Evolutionary conservation across 1,140 invertebrate genomes (phyloP).

Genomic region (Onthophagus taurus): DNA sequence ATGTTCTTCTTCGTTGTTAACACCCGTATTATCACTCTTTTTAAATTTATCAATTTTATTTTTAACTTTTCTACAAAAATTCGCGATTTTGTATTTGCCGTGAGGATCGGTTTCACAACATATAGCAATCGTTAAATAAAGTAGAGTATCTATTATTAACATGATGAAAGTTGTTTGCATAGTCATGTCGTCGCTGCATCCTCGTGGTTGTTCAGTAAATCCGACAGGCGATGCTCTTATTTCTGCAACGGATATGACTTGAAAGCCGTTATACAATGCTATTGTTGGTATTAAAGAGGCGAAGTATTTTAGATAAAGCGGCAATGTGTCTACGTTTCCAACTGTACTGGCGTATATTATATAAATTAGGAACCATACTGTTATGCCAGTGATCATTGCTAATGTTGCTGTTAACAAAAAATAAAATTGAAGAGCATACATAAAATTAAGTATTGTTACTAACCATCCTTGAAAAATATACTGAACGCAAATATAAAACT

Average conservation of each 20-base stretch:
- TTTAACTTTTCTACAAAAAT: too few species aligned
- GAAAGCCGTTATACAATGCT: slow-evolving; percentile 28
- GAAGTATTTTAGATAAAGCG: slow-evolving; percentile 13
- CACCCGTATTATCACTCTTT: background rate
- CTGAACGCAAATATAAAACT: slow-evolving; percentile 42
- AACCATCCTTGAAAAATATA: slow-evolving; percentile 45
- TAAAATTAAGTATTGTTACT: background rate
- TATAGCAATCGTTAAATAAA: slow-evolving; percentile 27
- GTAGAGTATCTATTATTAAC: slow-evolving; percentile 26
- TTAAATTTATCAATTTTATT: background rate
- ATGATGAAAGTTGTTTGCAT: slow-evolving; percentile 28
- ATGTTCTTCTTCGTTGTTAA: background rate
- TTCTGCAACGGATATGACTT: slow-evolving; percentile 19
- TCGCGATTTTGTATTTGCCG: background rate
- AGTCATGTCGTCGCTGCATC: slow-evolving; percentile 21
- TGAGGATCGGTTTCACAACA: background rate
- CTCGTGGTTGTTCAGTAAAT: slow-evolving; percentile 21
- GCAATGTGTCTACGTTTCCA: background rate
- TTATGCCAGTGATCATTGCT: slow-evolving; percentile 22
- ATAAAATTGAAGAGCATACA: background rate
- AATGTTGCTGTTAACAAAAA: slow-evolving; percentile 23
- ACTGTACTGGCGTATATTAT: slow-evolving; percentile 7
- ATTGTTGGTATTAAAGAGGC: slow-evolving; percentile 30
- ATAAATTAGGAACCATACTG: slow-evolving; percentile 28
- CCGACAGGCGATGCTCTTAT: slow-evolving; percentile 12